These are phyloP conservation scores for Hypselothyrea guttata DNA, from an alignment of 2,888 invertebrate species.

Conservation along the genomic window DNA sequence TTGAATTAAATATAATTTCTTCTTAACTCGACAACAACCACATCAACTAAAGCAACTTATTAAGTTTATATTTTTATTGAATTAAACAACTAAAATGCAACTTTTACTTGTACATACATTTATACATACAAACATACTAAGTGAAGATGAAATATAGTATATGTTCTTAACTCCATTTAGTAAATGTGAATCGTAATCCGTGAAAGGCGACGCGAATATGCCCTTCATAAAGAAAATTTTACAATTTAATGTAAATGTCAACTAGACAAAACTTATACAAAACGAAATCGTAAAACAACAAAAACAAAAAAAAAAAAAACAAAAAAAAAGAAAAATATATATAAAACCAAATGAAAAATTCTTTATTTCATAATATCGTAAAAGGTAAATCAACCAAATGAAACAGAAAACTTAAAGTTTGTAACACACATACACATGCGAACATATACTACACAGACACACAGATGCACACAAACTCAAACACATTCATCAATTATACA, in stretches of 20 bases:
- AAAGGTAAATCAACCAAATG: slow-evolving; percentile 10
- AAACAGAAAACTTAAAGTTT: slow-evolving; percentile 11
- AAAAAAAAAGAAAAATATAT: slow-evolving; percentile 24
- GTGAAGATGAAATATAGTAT: slow-evolving; percentile 30
- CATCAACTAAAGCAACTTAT: too few species aligned
- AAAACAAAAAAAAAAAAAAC: slow-evolving; percentile 22
- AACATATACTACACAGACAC: slow-evolving; percentile 30
- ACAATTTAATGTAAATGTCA: slow-evolving; percentile 66
- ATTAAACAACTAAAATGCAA: background rate
- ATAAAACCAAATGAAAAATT: slow-evolving; percentile 9
- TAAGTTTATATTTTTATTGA: background rate
- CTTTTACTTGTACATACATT: background rate
- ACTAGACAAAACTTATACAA: slow-evolving; percentile 39
- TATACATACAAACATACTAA: slow-evolving; percentile 10
- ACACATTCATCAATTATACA: slow-evolving; percentile 43
- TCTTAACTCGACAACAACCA: too few species aligned
- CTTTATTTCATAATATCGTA: slow-evolving; percentile 38
- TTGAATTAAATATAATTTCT: too few species aligned
- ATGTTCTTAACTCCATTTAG: slow-evolving; percentile 39
- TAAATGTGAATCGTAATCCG: slow-evolving; percentile 37
- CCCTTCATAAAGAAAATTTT: slow-evolving; percentile 49
- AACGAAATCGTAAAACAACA: slow-evolving; percentile 23
- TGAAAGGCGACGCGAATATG: too few species aligned
- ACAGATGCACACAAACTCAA: background rate
- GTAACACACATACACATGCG: slow-evolving; percentile 23